Base-by-base conservation (phyloP, 2,888 invertebrate species). In the Drosophila imparisetae region DNA sequence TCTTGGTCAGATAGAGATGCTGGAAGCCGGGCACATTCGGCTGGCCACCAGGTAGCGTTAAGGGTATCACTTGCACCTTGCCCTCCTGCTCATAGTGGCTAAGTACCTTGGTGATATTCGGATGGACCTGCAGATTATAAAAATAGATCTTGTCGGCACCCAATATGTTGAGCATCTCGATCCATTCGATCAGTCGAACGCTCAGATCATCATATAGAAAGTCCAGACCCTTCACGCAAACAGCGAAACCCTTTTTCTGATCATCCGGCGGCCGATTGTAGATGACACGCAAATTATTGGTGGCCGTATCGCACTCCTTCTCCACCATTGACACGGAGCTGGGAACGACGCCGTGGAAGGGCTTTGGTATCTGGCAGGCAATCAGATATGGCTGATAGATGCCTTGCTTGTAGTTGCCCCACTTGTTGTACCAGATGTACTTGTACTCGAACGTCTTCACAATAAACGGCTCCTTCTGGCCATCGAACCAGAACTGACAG, bases 121-220 rank as follows among this genome's bases (percentile, higher is more conserved):
- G 96, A 92, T 98, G 98, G n/a, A 98, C 96, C 93, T 96, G 96
- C 68, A 98, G 94, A 91, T 98, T 96, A 93, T 98, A 98, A 91
- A 98, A 96, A 93, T 96, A 98, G 38, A 98, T 95, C 92, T 98
- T 98, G 89, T 98, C 97, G 0, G 98, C 98, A 5, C 98, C 98
- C 55, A 98, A 94, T 42, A 98, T 94, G 34, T 95, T 95, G 38
- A 98, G 94, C 74, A 98, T 94, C 92, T 98, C 98, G 86, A 98
- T 96, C 98, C 98, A 99, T 93, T 99, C 98, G 55, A 98, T 96
- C 30, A 98, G 94, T 4, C 98, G 95, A 21, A 97, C 97, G 2
- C 98, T 98, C 2, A 98, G 93, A 93, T 98, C 98, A 90, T 98
- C 97, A 93, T 98, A 97, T 4, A 97, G 94, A 91, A 98, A 98